Base-by-base conservation (phyloP, 2,888 invertebrate species). In the Heliconius charithonia region DNA sequence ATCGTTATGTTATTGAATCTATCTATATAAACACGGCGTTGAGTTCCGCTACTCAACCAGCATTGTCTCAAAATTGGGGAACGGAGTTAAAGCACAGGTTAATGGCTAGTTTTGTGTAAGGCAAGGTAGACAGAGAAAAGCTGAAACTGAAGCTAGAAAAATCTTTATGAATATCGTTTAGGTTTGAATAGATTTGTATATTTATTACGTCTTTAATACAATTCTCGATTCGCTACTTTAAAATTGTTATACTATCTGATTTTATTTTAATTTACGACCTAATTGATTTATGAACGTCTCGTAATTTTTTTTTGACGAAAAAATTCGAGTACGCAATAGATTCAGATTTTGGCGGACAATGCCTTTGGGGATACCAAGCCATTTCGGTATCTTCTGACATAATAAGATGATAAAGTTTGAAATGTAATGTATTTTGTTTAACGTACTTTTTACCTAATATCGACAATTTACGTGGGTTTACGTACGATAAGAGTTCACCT, bases 271-370 rank as follows among this genome's bases (percentile, higher is more conserved):
- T 77, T 22, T 41, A 66, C 29, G 22, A 66, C 66, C 19, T 71
- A 77, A 85, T 84, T 86, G 84, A 82, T 84, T 84, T 86, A 85
- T 83, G 86, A 86, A 86, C 84, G 84, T 85, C 86, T 88, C 86
- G 86, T 89, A 87, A 86, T 84, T 83, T 88, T 85, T n/a, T 84
- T 76, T 81, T 75, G 79, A 81, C 82, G 81, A 83, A 83, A 85
- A 88, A 86, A 84, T 81, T 84, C 83, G 83, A 82, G 81, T 85
- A 83, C 83, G 83, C 84, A 85, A 83, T 84, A 78, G 73, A 80
- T 73, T 59, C 73, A 76, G 78, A 80, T 79, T 73, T 80, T 63
- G 56, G 73, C n/a, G 63, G 56, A 70, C 69, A 75, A 71, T 37
- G 66, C 79, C 77, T 80, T 41, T 66, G 77, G 77, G 77, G 45